Evolutionary conservation across 2,113 vertebrate genomes (phyloP).

Genomic region (Trematocara nigrifrons): DNA sequence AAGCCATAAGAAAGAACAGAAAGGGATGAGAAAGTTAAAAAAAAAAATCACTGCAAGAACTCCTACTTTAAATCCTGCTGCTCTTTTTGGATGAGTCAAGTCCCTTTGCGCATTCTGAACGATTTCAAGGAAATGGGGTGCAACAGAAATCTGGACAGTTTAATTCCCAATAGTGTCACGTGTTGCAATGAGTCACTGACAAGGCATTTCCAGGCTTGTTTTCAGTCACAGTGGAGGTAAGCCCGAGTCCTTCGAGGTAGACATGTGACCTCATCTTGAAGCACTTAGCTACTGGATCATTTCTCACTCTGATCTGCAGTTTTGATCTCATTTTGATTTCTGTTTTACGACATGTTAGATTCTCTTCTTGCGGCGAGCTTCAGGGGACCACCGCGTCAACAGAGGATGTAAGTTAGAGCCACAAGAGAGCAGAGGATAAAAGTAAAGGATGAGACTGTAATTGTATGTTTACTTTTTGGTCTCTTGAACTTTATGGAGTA

Average conservation of each 20-base stretch:
- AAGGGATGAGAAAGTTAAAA: neutral
- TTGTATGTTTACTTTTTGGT: constrained; percentile 18
- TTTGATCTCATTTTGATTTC: constrained; percentile 48
- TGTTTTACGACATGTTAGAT: constrained; percentile 9
- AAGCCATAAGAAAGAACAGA: neutral
- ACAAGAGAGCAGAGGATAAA: constrained; percentile 42
- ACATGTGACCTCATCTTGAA: constrained; percentile 65
- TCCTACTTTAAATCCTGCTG: neutral
- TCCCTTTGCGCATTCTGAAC: constrained; percentile 40
- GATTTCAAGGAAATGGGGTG: constrained; percentile 38
- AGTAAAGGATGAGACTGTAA: constrained; percentile 25
- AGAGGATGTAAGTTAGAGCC: constrained; percentile 20
- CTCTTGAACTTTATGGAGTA: constrained; percentile 21
- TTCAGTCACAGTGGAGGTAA: constrained; percentile 20
- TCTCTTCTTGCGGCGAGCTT: constrained; percentile 32
- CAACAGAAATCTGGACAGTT: constrained; percentile 48
- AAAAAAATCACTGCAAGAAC: neutral
- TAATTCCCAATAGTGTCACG: constrained; percentile 39
- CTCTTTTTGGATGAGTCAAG: constrained; percentile 43
- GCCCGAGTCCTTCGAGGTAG: constrained; percentile 1
- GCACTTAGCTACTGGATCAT: constrained; percentile 62
- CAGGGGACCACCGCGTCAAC: constrained; percentile 22
- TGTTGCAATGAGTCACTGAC: constrained; percentile 58
- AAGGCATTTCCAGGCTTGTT: constrained; percentile 52
- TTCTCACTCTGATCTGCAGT: constrained; percentile 40